Evolutionary conservation across 2,888 invertebrate species (phyloP).

Genomic region (Marronus borbonicus): DNA sequence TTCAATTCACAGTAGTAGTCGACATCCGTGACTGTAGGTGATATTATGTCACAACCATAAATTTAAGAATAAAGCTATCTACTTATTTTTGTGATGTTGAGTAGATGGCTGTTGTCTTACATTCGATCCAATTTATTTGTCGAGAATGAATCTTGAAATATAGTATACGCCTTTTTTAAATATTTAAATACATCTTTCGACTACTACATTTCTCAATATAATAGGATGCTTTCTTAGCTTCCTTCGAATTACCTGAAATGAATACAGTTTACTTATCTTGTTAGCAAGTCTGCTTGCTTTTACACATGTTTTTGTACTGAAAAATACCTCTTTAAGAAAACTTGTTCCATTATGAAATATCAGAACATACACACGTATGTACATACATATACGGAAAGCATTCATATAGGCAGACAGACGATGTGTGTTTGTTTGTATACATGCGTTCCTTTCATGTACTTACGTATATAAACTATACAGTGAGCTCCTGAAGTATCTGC

Average conservation of each 20-base stretch:
- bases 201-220: conserved; percentile 19
- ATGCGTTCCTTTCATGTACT: background rate
- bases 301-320: conserved; percentile 39
- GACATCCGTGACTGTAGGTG: no score
- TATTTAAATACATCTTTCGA: conserved; percentile 16
- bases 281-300: conserved; percentile 34
- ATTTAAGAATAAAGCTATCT: no score
- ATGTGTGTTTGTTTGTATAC: background rate
- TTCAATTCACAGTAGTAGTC: no score
- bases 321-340: conserved; percentile 30
- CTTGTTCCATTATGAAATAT: conserved; percentile 6
- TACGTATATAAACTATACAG: background rate
- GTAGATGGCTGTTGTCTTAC: no score
- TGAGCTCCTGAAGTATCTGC: no score
- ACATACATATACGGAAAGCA: background rate
- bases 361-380: background rate
- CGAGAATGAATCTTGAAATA: background rate
- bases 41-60: no score
- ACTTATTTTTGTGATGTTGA: no score
- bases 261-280: conserved; percentile 24
- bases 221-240: conserved; percentile 34
- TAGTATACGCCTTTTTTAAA: background rate
- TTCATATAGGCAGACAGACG: background rate
- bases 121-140: background rate
- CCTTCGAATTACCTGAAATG: conserved; percentile 41